A percentile compares a stretch with the other conserved stretches of the same genome.
phyloP scores from a whole-genome alignment of 1,140 invertebrate species.

The Micrasema minimum region DNA sequence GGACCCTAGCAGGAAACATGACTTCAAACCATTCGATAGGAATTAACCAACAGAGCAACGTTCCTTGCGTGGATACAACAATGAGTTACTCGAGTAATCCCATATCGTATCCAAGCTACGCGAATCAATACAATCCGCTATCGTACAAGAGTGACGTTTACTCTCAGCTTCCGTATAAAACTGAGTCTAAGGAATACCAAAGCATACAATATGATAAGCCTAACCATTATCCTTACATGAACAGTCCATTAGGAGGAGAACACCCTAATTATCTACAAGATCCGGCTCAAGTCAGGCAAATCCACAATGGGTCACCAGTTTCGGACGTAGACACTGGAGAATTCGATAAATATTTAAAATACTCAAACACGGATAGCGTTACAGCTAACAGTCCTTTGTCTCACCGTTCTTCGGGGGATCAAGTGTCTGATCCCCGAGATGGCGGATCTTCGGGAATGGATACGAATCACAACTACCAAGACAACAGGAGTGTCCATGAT shows the following conservation, averaged over 20 bases:
- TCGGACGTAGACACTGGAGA: slow-evolving; percentile 71
- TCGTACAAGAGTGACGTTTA: slow-evolving; percentile 64
- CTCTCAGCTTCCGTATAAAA: slow-evolving; percentile 65
- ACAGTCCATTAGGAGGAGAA: slow-evolving; percentile 53
- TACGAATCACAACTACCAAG: slow-evolving; percentile 68
- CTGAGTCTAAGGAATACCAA: slow-evolving; percentile 66
- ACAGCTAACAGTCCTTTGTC: slow-evolving; percentile 36
- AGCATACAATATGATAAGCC: slow-evolving; percentile 46
- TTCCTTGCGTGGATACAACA: slow-evolving; percentile 47
- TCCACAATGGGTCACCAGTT: slow-evolving; percentile 63
- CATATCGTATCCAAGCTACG: slow-evolving; percentile 63
- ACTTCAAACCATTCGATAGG: slow-evolving; percentile 34
- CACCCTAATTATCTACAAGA: slow-evolving; percentile 65
- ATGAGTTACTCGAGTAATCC: slow-evolving; percentile 56
- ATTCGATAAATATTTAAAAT: slow-evolving; percentile 76
- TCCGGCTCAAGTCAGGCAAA: slow-evolving; percentile 59
- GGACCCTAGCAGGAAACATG: slow-evolving; percentile 61
- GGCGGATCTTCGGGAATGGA: slow-evolving; percentile 61
- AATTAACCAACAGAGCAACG: slow-evolving; percentile 43
- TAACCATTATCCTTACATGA: slow-evolving; percentile 50
- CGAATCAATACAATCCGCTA: slow-evolving; percentile 61
- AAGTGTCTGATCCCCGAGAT: slow-evolving; percentile 41
- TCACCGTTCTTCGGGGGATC: slow-evolving; percentile 40
- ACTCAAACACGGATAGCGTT: slow-evolving; percentile 57
- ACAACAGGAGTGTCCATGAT: slow-evolving; percentile 52